Base-by-base conservation (phyloP, 2,888 invertebrate genomes). In the Byasa hedistus region DNA sequence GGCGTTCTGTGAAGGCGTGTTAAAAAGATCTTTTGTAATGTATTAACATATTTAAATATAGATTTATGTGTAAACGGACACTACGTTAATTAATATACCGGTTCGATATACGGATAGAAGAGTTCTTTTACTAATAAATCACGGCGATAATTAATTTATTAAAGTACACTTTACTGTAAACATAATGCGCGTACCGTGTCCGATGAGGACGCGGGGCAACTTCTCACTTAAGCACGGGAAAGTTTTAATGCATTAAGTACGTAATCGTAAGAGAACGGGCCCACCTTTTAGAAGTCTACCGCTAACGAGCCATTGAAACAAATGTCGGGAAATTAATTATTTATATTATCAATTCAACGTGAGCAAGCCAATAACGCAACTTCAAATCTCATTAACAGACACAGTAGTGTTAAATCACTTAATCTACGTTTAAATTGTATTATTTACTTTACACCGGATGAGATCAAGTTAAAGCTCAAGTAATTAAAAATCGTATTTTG, bases 201-300 rank as follows among this genome's bases (percentile, higher is more conserved):
- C 76, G 75, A 69, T 70, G 70, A 76, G 78, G 73, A 71, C 70
- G 71, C 71, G 75, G 76, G 72, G 71, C 69, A 82, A 86, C 83
- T 86, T 83, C 73, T 75, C 75, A 79, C 79, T 83, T 74, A 75
- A 72, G 44, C 66, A 69, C 69, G 70, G 64, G 72, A 82, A 89
- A 89, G 85, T 89, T 90, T 89, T 88, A 89, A 90, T 88, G 88
- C 79, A 76, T 75, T 73, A 75, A 77, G 77, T 75, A 74, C 72
- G 70, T 71, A 73, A 70, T 69, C 69, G 67, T 70, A 68, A 68
- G 58, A 51, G 64, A 56, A 61, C 61, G 65, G 71, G 32, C 2
- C 67, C 68, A 71, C 69, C 71, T 73, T 74, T 72, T 70, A 68
- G 72, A 76, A 77, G 71, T 73, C 75, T 63, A 68, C 69, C 71